phyloP scores from a whole-genome alignment of 2,797 vertebrate genomes.

The Gila robusta region DNA sequence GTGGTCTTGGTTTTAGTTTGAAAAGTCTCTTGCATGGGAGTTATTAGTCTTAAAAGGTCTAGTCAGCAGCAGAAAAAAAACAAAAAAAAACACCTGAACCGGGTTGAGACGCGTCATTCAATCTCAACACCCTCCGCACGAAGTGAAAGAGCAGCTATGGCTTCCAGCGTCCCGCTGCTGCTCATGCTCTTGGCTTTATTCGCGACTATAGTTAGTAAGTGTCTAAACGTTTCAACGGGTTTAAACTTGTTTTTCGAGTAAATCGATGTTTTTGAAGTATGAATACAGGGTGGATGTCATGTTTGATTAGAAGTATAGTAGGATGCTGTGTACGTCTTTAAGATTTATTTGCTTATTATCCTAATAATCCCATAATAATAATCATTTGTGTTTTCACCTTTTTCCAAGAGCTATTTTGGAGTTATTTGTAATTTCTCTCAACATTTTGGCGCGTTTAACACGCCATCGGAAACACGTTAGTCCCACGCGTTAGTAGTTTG shows the following conservation, averaged over 20 bases:
- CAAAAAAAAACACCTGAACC: neutral
- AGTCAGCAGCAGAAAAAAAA: neutral
- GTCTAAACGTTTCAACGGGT: neutral
- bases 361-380: no score
- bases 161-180: neutral
- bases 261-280: neutral
- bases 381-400: neutral
- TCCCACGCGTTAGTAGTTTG: neutral
- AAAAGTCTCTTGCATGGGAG: neutral
- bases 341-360: neutral
- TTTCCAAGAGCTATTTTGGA: neutral
- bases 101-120: neutral
- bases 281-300: neutral
- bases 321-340: neutral
- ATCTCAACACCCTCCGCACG: neutral
- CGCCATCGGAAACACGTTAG: neutral
- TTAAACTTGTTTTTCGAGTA: neutral
- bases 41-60: neutral
- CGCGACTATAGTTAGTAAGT: conserved; percentile 24
- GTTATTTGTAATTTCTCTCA: neutral
- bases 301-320: neutral
- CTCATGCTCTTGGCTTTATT: neutral
- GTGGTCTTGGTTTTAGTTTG: neutral
- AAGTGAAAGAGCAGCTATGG: neutral
- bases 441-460: neutral